Conservation (phyloP, 2,888 invertebrate species). For the Ptychoptera albimana region DNA sequence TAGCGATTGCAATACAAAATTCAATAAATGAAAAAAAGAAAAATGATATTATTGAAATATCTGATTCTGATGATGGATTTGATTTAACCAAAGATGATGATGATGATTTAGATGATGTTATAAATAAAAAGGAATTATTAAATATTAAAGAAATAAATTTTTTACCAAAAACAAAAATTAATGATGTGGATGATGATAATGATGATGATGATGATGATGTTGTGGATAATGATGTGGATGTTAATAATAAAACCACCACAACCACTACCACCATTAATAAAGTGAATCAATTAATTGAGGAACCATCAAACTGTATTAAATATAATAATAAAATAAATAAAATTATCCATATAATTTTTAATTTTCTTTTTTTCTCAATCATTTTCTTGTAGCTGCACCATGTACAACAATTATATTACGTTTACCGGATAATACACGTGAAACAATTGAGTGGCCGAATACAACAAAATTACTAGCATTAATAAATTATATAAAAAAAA, state of each 20-base stretch:
- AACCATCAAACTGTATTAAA: too few relatives aligned
- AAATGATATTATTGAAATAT: too few relatives aligned
- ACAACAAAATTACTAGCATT: conserved; percentile 23
- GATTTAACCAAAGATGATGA: conserved; percentile 13
- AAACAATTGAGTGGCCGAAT: conserved; percentile 28
- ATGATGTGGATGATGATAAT: neutral
- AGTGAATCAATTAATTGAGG: too few relatives aligned
- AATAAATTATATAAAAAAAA: conserved; percentile 22
- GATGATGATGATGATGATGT: conserved; percentile 3
- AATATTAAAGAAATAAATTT: too few relatives aligned
- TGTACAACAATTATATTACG: conserved; percentile 10
- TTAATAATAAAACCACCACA: too few relatives aligned
- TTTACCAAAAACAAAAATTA: too few relatives aligned
- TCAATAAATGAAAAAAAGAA: conserved; percentile 22
- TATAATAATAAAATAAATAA: conserved; percentile 4
- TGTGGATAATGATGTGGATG: conserved; percentile 1
- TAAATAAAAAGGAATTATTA: too few relatives aligned
- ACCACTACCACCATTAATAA: neutral
- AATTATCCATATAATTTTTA: neutral
- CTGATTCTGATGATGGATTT: conserved; percentile 6
- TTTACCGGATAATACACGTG: conserved; percentile 17
- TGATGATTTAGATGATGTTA: neutral
- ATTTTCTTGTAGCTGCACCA: conserved; percentile 7
- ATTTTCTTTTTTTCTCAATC: neutral
- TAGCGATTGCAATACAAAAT: conserved; percentile 27